phyloP scores from a whole-genome alignment of 2,888 invertebrate species.

The Syritta pipiens region DNA sequence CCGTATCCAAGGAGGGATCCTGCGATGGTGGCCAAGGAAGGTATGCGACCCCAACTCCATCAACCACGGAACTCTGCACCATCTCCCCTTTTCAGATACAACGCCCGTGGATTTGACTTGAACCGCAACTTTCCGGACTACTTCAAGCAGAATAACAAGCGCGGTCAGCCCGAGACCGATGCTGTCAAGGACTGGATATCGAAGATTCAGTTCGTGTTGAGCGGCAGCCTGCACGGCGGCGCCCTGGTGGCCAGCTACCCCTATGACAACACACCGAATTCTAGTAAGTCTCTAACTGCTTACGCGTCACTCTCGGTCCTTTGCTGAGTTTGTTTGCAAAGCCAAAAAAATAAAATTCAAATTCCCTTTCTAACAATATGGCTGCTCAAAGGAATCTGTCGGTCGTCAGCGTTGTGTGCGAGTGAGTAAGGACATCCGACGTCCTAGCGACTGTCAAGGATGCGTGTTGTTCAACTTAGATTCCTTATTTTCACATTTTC shows the following conservation, averaged over 20 bases:
- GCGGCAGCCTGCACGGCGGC: conserved; percentile 96
- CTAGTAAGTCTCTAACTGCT: conserved; percentile 85
- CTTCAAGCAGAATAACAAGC: conserved; percentile 92
- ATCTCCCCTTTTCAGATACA: conserved; percentile 82
- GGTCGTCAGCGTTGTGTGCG: conserved; percentile 87
- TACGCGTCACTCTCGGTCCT: not conserved
- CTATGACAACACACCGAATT: conserved; percentile 96
- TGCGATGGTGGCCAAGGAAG: conserved; percentile 94
- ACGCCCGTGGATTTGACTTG: conserved; percentile 92
- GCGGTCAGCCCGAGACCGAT: conserved; percentile 95
- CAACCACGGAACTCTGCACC: too few species aligned
- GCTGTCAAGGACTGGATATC: conserved; percentile 97
- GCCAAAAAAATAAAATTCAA: conserved; percentile 49
- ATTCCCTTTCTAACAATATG: conserved; percentile 76
- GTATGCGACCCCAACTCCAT: conserved; percentile 80
- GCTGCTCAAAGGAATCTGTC: conserved; percentile 84
- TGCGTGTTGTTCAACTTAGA: not conserved
- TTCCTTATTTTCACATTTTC: not conserved
- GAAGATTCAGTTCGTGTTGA: conserved; percentile 94
- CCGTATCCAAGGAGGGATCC: conserved; percentile 92
- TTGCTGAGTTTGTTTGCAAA: not conserved
- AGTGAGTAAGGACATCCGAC: conserved; percentile 80
- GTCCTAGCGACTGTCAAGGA: not conserved
- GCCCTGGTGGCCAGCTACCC: conserved; percentile 96
- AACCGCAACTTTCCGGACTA: conserved; percentile 98